Percentiles rank a stretch among this genome's conserved stretches.
phyloP scores from a whole-genome alignment of 1,140 invertebrate genomes.

The Dendrolimus punctatus region DNA sequence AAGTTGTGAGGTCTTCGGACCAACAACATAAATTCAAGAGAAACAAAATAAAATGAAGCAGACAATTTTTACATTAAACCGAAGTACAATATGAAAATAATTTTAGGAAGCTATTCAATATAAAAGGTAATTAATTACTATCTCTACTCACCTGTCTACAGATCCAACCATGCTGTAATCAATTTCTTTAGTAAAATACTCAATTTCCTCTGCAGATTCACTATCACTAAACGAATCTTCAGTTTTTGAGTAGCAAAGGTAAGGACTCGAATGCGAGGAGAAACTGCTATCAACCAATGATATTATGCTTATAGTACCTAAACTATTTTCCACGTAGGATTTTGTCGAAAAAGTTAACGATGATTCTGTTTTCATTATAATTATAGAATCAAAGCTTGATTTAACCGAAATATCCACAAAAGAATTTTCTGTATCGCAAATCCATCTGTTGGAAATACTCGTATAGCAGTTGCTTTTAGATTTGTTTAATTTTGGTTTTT shows the following conservation, averaged over 20 bases:
- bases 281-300: constrained; percentile 18
- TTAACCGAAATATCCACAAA: neutral
- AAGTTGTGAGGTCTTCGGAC: too few relatives aligned
- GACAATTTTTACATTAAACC: too few relatives aligned
- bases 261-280: constrained; percentile 12
- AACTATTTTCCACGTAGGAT: neutral
- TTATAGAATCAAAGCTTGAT: constrained; percentile 18
- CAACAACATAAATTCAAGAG: too few relatives aligned
- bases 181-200: neutral
- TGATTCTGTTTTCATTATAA: constrained; percentile 22
- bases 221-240: neutral
- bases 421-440: neutral
- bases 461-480: neutral
- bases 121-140: neutral
- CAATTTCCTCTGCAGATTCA: neutral
- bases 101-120: neutral
- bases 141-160: neutral
- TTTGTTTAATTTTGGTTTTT: too few relatives aligned
- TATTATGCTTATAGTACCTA: constrained; percentile 20
- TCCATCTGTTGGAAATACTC: neutral
- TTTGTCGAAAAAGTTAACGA: constrained; percentile 22
- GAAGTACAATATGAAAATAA: neutral
- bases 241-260: constrained; percentile 6
- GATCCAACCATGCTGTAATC: neutral
- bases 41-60: too few relatives aligned